Evolutionary conservation across 2,888 invertebrate species (phyloP).

Genomic region (Erebia ligea): DNA sequence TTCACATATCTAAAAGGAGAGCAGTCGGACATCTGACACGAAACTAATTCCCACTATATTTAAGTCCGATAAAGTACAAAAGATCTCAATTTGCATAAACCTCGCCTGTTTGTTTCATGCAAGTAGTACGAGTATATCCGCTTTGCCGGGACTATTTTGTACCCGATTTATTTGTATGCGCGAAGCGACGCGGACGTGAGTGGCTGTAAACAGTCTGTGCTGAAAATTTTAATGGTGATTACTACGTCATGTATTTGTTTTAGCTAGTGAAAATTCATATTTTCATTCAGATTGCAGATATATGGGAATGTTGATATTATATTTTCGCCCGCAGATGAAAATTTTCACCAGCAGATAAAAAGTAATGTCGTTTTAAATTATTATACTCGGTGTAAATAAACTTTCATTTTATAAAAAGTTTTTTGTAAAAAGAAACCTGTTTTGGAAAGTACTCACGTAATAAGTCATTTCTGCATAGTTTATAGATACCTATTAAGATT

Average conservation of each 20-base stretch:
- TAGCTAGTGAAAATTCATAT: conserved; percentile 22
- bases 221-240: conserved; percentile 48
- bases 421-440: too few species aligned
- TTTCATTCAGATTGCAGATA: conserved; percentile 5
- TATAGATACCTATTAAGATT: too few species aligned
- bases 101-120: conserved; percentile 79
- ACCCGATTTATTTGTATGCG: conserved; percentile 74
- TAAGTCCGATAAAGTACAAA: conserved; percentile 80
- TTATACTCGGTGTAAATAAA: too few species aligned
- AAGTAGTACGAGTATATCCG: conserved; percentile 69
- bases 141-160: conserved; percentile 73
- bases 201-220: conserved; percentile 56
- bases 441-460: too few species aligned
- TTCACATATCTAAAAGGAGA: not conserved
- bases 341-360: too few species aligned
- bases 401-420: too few species aligned
- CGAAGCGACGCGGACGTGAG: conserved; percentile 48
- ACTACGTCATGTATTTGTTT: conserved; percentile 40
- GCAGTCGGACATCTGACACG: conserved; percentile 74
- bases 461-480: too few species aligned
- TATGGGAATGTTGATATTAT: not conserved
- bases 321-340: not conserved
- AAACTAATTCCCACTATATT: conserved; percentile 81
- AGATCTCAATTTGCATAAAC: conserved; percentile 82
- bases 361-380: too few species aligned